Percentiles rank a stretch among this genome's conserved stretches.
phyloP scores from a whole-genome alignment of 2,113 vertebrate species.

The Uria lomvia region DNA sequence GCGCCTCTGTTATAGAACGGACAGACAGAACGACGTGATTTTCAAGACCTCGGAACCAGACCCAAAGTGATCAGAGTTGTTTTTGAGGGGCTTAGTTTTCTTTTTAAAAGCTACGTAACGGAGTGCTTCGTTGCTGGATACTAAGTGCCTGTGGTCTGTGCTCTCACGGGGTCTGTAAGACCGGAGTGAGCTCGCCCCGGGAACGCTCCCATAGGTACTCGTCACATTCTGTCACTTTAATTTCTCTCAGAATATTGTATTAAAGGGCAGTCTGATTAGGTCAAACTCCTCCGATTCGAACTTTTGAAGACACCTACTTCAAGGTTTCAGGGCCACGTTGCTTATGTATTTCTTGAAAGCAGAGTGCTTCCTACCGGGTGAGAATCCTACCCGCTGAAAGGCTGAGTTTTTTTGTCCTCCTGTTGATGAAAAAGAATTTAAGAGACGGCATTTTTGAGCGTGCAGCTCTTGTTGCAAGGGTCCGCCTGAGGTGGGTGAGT shows the following conservation, averaged over 20 bases:
- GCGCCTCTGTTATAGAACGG: rapidly evolving
- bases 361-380: neutral
- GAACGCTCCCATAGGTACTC: neutral
- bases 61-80: neutral
- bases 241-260: neutral
- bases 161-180: neutral
- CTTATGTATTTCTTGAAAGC: neutral
- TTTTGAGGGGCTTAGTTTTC: neutral
- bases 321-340: neutral
- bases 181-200: neutral
- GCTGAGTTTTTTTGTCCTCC: neutral
- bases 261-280: neutral
- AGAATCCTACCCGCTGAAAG: neutral
- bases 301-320: neutral
- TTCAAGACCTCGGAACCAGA: neutral
- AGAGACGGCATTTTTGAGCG: neutral
- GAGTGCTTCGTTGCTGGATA: rapidly evolving
- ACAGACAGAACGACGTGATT: neutral
- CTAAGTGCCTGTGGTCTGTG: rapidly evolving
- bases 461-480: neutral
- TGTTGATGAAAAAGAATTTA: neutral
- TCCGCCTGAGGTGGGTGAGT: neutral
- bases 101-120: neutral
- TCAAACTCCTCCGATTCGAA: neutral
- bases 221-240: rapidly evolving